Evolutionary conservation across 2,888 invertebrate species (phyloP).

Genomic region (Campoplex nolae): DNA sequence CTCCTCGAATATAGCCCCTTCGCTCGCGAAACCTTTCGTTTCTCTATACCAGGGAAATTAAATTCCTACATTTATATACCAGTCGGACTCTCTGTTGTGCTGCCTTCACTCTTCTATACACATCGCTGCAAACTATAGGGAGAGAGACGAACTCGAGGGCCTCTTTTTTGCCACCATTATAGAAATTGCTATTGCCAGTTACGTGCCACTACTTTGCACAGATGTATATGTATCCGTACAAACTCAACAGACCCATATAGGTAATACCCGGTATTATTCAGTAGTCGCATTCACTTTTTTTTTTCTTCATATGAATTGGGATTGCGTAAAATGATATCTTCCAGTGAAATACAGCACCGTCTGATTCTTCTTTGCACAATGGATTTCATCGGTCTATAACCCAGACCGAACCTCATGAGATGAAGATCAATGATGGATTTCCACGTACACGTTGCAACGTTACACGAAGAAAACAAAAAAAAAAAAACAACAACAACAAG

Average conservation of each 20-base stretch:
- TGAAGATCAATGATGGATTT: conserved; percentile 29
- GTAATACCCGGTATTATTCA: conserved; percentile 32
- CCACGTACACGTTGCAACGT: conserved; percentile 7
- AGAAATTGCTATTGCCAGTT: conserved; percentile 61
- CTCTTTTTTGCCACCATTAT: conserved; percentile 63
- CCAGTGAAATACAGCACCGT: conserved; percentile 46
- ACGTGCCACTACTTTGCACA: conserved; percentile 31
- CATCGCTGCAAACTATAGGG: conserved; percentile 19
- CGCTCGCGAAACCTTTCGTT: neutral
- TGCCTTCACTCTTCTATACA: conserved; percentile 17
- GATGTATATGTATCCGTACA: neutral
- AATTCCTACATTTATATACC: conserved; percentile 57
- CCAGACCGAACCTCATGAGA: conserved; percentile 34
- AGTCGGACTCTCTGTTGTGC: conserved; percentile 19
- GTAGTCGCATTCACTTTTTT: conserved; percentile 45
- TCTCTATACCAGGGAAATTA: conserved; percentile 59
- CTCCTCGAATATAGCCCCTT: neutral
- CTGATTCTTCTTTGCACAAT: conserved; percentile 34
- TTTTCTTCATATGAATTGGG: conserved; percentile 24
- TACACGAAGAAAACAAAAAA: conserved; percentile 26
- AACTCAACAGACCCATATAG: neutral
- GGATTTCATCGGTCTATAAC: conserved; percentile 4
- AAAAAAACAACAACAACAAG: too few relatives aligned
- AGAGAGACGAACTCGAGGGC: conserved; percentile 44
- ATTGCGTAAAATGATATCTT: conserved; percentile 56